Evolutionary conservation across 2,797 vertebrate genomes (phyloP).

Genomic region (Australoheros facetus): DNA sequence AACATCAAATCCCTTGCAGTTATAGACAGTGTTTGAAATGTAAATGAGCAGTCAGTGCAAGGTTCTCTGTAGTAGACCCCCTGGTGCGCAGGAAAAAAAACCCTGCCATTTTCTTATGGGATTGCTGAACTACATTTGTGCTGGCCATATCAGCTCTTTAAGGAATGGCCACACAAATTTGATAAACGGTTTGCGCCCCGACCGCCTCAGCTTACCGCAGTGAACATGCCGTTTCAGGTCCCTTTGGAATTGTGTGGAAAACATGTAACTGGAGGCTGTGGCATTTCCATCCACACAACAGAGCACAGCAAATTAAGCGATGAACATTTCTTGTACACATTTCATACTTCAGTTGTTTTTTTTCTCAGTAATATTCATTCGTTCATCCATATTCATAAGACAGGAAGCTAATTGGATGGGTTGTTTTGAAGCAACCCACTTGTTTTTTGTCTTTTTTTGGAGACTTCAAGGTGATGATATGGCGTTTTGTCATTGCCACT

Average conservation of each 20-base stretch:
- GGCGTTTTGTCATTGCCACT: constrained; percentile 53
- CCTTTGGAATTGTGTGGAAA: not conserved
- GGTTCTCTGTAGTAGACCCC: constrained; percentile 77
- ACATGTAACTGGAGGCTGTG: not conserved
- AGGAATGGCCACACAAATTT: constrained; percentile 45
- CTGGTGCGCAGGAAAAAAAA: constrained; percentile 57
- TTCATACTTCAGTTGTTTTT: constrained; percentile 23
- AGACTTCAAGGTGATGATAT: constrained; percentile 59
- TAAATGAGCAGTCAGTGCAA: constrained; percentile 77
- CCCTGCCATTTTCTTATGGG: constrained; percentile 67
- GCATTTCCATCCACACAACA: constrained; percentile 26
- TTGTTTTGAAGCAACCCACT: constrained; percentile 55
- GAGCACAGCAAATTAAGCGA: constrained; percentile 16
- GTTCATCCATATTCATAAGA: constrained; percentile 67
- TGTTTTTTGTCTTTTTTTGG: constrained; percentile 26
- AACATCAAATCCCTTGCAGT: constrained; percentile 81
- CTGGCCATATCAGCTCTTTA: constrained; percentile 49
- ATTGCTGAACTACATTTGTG: constrained; percentile 52
- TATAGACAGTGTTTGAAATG: constrained; percentile 82
- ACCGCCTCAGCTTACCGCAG: constrained; percentile 18
- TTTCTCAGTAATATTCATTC: constrained; percentile 33
- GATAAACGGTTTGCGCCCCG: constrained; percentile 37
- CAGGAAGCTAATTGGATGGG: constrained; percentile 42
- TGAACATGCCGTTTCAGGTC: constrained; percentile 22
- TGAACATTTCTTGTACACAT: constrained; percentile 24